Conservation (phyloP, 2,888 invertebrate species). For the Barypeithes pellucidus region DNA sequence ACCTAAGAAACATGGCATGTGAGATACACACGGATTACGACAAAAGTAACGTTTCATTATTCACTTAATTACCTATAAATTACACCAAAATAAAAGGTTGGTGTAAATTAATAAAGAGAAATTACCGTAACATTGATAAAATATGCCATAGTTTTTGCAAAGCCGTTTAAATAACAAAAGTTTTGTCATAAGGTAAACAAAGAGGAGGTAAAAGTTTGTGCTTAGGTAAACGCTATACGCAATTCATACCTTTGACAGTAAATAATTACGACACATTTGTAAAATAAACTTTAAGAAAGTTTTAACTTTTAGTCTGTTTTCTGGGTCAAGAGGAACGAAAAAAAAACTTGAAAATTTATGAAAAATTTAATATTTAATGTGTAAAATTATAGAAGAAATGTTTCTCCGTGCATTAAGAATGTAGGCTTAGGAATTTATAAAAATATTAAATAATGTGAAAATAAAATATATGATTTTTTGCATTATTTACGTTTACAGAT, state of each 20-base stretch:
- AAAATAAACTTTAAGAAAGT: slow-evolving; percentile 21
- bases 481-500: too few relatives aligned
- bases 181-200: slow-evolving; percentile 28
- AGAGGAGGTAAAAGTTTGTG: slow-evolving; percentile 26
- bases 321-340: background rate
- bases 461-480: too few relatives aligned
- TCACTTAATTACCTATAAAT: too few relatives aligned
- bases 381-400: too few relatives aligned
- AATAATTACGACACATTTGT: slow-evolving; percentile 27
- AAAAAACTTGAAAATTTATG: too few relatives aligned
- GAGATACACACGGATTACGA: too few relatives aligned
- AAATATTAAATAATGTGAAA: too few relatives aligned
- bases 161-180: slow-evolving; percentile 20
- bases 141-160: slow-evolving; percentile 24
- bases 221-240: slow-evolving; percentile 20
- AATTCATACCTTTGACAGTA: slow-evolving; percentile 24
- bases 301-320: slow-evolving; percentile 10
- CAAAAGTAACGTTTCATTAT: too few relatives aligned
- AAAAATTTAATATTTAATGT: too few relatives aligned
- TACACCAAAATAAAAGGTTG: background rate
- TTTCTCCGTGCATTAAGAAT: too few relatives aligned
- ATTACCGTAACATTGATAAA: slow-evolving; percentile 12
- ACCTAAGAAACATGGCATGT: too few relatives aligned
- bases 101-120: background rate
- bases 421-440: too few relatives aligned